phyloP scores from a whole-genome alignment of 2,888 invertebrate genomes.

The Liopterus haemorrhoidalis region DNA sequence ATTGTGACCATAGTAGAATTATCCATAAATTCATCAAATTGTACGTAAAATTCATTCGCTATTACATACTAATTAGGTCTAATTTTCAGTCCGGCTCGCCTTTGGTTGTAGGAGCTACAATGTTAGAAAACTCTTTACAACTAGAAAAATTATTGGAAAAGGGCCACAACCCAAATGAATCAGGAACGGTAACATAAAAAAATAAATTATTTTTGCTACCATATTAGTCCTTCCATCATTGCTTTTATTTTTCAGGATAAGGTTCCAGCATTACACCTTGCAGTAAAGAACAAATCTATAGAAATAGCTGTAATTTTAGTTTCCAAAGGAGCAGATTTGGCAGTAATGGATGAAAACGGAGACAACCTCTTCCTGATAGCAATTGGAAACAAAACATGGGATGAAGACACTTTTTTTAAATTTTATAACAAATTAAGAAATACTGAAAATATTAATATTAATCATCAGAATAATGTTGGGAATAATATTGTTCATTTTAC shows the following conservation, averaged over 20 bases:
- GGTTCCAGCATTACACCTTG: conserved; percentile 43
- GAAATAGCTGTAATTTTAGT: conserved; percentile 43
- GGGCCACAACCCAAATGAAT: conserved; percentile 39
- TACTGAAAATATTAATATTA: conserved; percentile 36
- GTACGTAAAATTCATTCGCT: conserved; percentile 9
- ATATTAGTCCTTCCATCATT: conserved; percentile 1
- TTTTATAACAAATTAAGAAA: conserved; percentile 41
- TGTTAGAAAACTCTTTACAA: conserved; percentile 40
- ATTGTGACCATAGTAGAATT: neutral
- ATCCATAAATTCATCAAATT: neutral
- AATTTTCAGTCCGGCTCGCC: conserved; percentile 32
- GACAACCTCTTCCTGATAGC: conserved; percentile 42
- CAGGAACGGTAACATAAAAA: conserved; percentile 36
- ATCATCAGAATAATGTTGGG: conserved; percentile 41
- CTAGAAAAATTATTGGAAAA: conserved; percentile 39
- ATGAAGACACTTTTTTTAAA: conserved; percentile 41
- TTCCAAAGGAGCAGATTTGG: conserved; percentile 41
- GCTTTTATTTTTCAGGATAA: conserved; percentile 37
- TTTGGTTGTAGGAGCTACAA: conserved; percentile 39
- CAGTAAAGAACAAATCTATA: conserved; percentile 41
- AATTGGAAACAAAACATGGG: conserved; percentile 42
- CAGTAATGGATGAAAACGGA: conserved; percentile 39
- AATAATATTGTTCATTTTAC: conserved; percentile 44
- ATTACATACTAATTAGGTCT: too few relatives aligned
- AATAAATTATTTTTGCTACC: conserved; percentile 6